Base-by-base conservation (phyloP, 2,113 vertebrate genomes). In the Tenrec ecaudatus region DNA sequence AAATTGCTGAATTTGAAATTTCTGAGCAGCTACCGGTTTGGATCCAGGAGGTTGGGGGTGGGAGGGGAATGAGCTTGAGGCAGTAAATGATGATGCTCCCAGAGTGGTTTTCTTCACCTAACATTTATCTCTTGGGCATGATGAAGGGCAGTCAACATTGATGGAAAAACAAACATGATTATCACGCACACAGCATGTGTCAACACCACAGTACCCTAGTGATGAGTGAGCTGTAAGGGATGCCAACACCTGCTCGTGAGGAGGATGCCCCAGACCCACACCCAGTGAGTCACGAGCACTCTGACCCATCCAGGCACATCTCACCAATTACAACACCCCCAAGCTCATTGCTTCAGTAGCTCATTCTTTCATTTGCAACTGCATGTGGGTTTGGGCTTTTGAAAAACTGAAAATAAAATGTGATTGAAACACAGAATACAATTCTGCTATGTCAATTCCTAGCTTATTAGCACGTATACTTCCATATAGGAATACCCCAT, bases 151-250 rank as follows among this genome's bases (percentile, higher is more conserved):
- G n/a, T 73, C 33, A 78, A 78, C 36, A 1, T 73, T 93, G 92
- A 93, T 78, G 57, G 83, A 62, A 93, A 96, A 96, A 95, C 96
- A 95, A 96, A 96, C 92, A 88, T 23, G 38, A 92, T 95, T 94
- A 96, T 73, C 76, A 86, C 71, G 68, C 62, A 86, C 36, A 25
- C 47, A 86, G 83, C 96, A 93, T 96, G 94, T 96, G 95, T 92
- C 95, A 88, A 76, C 90, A 40, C 69, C 77, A 85, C 88, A 33
- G 66, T 76, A 47, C 69, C 31, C 47, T 53, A 17, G 58, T 95
- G 96, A 96, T 86, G 77, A 93, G 94, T 84, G 92, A 95, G 90
- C 79, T 77, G 27, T 43, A 40, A 87, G 76, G 0, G 7, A 77
- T 69, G 58, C 82, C 76, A 88, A 81, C 96, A 96, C 96, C 96